A percentile compares a stretch with the other conserved stretches of the same genome.
These are phyloP conservation scores for Bembecia ichneumoniformis DNA, from an alignment of 2,888 invertebrate genomes.

Conservation along the genomic window DNA sequence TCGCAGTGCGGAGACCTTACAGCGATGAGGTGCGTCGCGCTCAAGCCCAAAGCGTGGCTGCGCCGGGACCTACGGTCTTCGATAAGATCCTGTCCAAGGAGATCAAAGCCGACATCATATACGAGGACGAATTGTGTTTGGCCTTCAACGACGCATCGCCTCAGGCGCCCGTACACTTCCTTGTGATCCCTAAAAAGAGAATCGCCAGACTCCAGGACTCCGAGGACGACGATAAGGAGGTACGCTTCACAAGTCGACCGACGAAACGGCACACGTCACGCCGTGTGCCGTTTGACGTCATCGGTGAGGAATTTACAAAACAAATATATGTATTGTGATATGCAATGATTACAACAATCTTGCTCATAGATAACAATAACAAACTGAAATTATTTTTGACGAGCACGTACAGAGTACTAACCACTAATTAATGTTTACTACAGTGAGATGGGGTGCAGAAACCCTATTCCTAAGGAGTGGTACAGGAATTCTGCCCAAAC, in stretches of 20 bases:
- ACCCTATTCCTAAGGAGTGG: too few relatives aligned
- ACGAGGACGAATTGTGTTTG: conserved; percentile 84
- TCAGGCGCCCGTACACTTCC: conserved; percentile 87
- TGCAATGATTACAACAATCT: not conserved
- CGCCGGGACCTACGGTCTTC: conserved; percentile 77
- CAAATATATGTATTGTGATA: not conserved
- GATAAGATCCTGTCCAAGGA: conserved; percentile 82
- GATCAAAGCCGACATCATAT: conserved; percentile 85
- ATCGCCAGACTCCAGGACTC: conserved; percentile 77
- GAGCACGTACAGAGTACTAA: too few relatives aligned
- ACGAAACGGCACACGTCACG: too few relatives aligned
- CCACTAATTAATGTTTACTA: too few relatives aligned
- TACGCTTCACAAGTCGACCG: conserved; percentile 17
- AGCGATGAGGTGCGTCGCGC: conserved; percentile 60
- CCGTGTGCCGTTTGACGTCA: not conserved
- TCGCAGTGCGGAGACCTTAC: conserved; percentile 48
- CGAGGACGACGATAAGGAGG: conserved; percentile 74
- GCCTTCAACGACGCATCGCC: conserved; percentile 86
- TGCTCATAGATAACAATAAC: too few relatives aligned
- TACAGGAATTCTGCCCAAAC: too few relatives aligned
- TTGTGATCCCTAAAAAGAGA: conserved; percentile 84
- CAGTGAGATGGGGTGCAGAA: too few relatives aligned
- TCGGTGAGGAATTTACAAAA: not conserved
- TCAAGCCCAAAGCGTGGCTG: conserved; percentile 40
- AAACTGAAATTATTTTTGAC: too few relatives aligned